Conservation (phyloP, 2,888 invertebrate species). For the Chalcosyrphus nemorum region DNA sequence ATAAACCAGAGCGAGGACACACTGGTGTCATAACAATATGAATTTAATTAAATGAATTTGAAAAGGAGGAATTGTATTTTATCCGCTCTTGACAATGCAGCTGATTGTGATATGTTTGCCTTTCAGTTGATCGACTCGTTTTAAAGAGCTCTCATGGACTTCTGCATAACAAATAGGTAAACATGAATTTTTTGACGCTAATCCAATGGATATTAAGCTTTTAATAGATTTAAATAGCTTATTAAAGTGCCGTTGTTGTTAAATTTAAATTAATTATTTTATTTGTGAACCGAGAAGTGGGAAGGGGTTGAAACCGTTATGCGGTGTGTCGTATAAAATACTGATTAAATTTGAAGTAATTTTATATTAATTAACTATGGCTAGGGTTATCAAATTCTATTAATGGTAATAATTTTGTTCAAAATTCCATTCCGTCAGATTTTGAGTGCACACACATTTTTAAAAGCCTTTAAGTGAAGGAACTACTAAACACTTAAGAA, state of each 20-base stretch:
- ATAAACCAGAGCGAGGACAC: background rate
- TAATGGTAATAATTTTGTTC: no score
- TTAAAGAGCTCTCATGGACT: slow-evolving; percentile 9
- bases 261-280: background rate
- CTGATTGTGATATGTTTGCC: slow-evolving; percentile 42
- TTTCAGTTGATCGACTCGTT: slow-evolving; percentile 46
- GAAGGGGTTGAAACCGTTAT: no score
- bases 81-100: slow-evolving; percentile 37
- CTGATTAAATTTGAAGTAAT: no score
- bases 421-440: no score
- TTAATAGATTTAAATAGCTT: background rate
- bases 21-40: slow-evolving; percentile 63
- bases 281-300: no score
- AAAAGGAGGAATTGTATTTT: slow-evolving; percentile 51
- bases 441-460: no score
- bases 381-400: no score
- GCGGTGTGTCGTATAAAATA: no score
- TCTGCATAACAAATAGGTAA: background rate
- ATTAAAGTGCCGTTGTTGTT: background rate
- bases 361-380: no score
- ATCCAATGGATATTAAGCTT: background rate
- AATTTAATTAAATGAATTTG: slow-evolving; percentile 69
- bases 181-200: background rate
- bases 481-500: no score
- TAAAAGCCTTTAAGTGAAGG: no score